These are phyloP conservation scores for Pseudopleuronectes americanus DNA, from an alignment of 2,797 vertebrate genomes.

Conservation along the genomic window DNA sequence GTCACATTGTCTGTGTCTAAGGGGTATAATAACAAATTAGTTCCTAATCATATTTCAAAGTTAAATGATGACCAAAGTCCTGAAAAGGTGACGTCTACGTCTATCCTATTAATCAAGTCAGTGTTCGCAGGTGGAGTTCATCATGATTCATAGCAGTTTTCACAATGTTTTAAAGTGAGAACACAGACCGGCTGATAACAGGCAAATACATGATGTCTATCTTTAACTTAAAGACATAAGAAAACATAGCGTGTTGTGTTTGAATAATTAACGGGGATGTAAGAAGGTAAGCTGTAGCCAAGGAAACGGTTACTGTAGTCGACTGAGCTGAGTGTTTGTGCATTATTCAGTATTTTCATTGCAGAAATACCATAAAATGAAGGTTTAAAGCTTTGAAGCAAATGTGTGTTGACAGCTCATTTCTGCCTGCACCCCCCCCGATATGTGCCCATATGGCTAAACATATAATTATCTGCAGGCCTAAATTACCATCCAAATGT, in stretches of 20 bases:
- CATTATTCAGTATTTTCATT: conserved; percentile 40
- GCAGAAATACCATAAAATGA: conserved; percentile 25
- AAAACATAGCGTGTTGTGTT: conserved; percentile 13
- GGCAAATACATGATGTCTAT: not conserved
- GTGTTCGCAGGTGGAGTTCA: not conserved
- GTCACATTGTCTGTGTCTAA: not conserved
- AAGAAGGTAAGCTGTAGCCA: not conserved
- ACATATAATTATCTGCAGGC: conserved; percentile 55
- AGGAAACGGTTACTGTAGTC: not conserved
- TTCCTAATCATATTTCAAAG: not conserved
- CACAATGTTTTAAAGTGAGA: not conserved
- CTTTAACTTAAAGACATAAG: not conserved
- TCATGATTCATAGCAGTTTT: not conserved
- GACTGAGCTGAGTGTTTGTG: conserved; percentile 6
- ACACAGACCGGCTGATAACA: conserved; percentile 8
- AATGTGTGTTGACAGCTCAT: conserved; percentile 45
- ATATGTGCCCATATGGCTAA: conserved; percentile 29
- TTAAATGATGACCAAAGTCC: not conserved
- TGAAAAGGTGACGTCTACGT: not conserved
- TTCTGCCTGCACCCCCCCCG: not conserved
- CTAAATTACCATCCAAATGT: conserved; percentile 41
- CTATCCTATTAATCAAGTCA: not conserved
- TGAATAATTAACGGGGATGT: conserved; percentile 9
- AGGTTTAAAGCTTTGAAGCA: conserved; percentile 20
- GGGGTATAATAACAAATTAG: not conserved